phyloP scores from a whole-genome alignment of 2,797 vertebrate genomes.

The Sebastes umbrosus region DNA sequence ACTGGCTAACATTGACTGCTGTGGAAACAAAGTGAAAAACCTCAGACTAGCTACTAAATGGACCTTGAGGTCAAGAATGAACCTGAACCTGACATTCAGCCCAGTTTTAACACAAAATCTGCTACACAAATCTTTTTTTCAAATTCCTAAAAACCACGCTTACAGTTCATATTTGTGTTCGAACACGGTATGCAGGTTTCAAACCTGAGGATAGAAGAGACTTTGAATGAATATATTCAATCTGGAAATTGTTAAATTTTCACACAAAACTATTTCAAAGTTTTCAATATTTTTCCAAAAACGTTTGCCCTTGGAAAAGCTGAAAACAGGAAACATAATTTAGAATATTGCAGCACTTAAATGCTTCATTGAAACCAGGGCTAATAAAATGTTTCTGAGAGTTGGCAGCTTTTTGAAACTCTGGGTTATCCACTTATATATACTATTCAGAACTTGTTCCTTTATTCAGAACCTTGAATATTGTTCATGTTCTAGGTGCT shows the following conservation, averaged over 20 bases:
- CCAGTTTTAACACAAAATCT: background rate
- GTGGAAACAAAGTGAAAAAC: background rate
- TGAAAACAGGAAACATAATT: background rate
- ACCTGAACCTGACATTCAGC: background rate
- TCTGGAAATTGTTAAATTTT: background rate
- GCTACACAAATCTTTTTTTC: background rate
- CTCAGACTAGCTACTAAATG: background rate
- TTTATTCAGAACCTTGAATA: background rate
- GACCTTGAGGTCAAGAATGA: background rate
- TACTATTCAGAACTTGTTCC: background rate
- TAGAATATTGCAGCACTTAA: conserved; percentile 9
- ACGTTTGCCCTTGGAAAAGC: background rate
- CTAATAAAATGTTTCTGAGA: conserved; percentile 8
- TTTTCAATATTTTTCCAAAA: background rate
- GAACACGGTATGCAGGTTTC: background rate
- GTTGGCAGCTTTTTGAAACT: background rate
- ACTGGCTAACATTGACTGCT: background rate
- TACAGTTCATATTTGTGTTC: background rate
- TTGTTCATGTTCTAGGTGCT: background rate
- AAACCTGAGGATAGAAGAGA: background rate
- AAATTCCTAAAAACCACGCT: too few relatives aligned
- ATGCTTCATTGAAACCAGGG: conserved; percentile 6
- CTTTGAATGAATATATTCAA: background rate
- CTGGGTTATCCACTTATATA: background rate
- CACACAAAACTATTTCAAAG: background rate